Evolutionary conservation across 2,113 vertebrate genomes (phyloP).

Genomic region (Callorhinus ursinus): DNA sequence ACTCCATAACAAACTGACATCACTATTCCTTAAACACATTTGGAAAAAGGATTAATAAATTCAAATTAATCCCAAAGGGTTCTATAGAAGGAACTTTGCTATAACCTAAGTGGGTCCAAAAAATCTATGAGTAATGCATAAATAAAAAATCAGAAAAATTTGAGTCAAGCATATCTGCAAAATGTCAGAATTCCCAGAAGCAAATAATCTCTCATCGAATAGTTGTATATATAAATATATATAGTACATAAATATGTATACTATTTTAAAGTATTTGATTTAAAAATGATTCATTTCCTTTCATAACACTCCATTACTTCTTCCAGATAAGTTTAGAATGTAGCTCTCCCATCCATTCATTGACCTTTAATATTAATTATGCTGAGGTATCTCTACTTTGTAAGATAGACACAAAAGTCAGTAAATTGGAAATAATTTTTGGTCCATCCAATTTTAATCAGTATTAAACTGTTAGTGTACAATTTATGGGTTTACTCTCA

Average conservation of each 20-base stretch:
- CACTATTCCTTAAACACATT: neutral
- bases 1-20: neutral
- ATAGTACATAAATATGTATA: neutral
- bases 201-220: neutral
- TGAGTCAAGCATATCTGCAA: constrained; percentile 6
- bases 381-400: neutral
- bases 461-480: neutral
- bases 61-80: neutral
- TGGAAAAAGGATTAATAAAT: neutral
- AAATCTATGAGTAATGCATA: neutral
- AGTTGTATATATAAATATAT: neutral
- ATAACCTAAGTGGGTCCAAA: neutral
- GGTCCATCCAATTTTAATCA: neutral
- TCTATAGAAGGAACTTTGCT: neutral
- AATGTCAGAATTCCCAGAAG: neutral
- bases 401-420: neutral
- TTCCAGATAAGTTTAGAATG: constrained; percentile 9
- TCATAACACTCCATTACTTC: neutral
- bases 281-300: neutral
- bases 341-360: neutral
- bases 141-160: neutral
- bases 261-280: constrained; percentile 33
- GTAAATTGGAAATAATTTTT: neutral
- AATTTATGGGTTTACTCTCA: neutral
- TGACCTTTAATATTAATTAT: constrained; percentile 31